These are phyloP conservation scores for Cladopsammia gracilis DNA, from an alignment of 64 coral and sea anemone genomes.

Conservation along the genomic window DNA sequence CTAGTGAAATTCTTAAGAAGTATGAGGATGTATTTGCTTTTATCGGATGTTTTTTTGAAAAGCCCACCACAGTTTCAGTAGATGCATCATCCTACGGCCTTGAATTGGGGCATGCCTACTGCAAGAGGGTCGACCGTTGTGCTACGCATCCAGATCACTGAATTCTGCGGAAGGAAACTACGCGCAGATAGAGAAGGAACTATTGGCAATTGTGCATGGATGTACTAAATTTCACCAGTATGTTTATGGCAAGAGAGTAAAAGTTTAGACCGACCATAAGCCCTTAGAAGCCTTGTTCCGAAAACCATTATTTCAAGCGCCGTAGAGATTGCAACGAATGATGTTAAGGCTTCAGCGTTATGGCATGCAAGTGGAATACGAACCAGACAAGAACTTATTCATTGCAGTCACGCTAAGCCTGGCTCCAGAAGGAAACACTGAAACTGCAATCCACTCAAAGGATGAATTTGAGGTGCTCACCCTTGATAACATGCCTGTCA, in stretches of 20 bases:
- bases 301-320: too few species aligned
- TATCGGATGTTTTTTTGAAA: too few species aligned
- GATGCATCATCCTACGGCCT: slow-evolving; percentile 41
- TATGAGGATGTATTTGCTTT: too few species aligned
- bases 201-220: slow-evolving; percentile 28
- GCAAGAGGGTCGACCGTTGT: slow-evolving; percentile 12
- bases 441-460: slow-evolving; percentile 3
- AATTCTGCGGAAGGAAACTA: slow-evolving; percentile 18
- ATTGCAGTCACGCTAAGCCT: slow-evolving; percentile 49
- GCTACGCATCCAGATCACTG: slow-evolving; percentile 41
- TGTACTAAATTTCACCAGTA: slow-evolving; percentile 53
- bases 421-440: background rate
- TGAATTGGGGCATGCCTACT: slow-evolving; percentile 41
- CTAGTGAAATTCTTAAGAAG: too few species aligned
- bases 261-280: background rate
- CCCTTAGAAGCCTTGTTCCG: too few species aligned
- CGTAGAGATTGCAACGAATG: too few species aligned
- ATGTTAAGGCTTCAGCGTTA: background rate
- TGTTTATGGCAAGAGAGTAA: slow-evolving; percentile 41
- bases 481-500: slow-evolving; percentile 28
- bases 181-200: background rate
- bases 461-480: slow-evolving; percentile 33
- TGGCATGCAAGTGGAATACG: too few species aligned
- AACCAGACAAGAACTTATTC: background rate
- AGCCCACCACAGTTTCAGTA: slow-evolving; percentile 28